Conservation (phyloP, 2,797 vertebrate species). For the Rhodeus uyekii region DNA sequence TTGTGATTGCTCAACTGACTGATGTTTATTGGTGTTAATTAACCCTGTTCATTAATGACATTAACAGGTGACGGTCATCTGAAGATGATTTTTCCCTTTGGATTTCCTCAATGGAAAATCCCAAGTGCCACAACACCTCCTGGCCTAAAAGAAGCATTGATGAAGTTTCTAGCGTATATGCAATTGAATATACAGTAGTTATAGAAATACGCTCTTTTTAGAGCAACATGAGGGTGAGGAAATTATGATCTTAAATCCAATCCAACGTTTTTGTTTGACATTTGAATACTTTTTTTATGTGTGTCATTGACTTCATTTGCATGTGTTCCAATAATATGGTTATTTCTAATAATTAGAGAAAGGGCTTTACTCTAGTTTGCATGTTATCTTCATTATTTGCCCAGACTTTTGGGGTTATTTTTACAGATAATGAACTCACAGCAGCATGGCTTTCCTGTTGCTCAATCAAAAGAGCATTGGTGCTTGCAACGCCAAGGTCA, state of each 20-base stretch:
- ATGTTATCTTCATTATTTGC: too few relatives aligned
- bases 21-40: slow-evolving; percentile 57
- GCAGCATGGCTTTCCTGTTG: too few relatives aligned
- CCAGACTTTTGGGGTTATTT: too few relatives aligned
- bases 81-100: background rate
- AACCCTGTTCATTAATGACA: slow-evolving; percentile 41
- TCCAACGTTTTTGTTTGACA: background rate
- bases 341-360: background rate
- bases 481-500: too few relatives aligned
- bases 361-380: too few relatives aligned
- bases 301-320: background rate
- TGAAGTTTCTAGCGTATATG: too few relatives aligned
- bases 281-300: background rate
- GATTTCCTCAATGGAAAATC: background rate
- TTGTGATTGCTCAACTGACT: slow-evolving; percentile 25
- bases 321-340: background rate
- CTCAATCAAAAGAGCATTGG: too few relatives aligned
- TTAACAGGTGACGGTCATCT: slow-evolving; percentile 45
- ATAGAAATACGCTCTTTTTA: too few relatives aligned
- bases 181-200: too few relatives aligned
- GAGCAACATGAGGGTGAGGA: background rate
- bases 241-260: background rate
- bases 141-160: background rate
- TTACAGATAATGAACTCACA: too few relatives aligned
- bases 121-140: background rate